phyloP scores from a whole-genome alignment of 2,113 vertebrate genomes.

The Megaceryle maxima region DNA sequence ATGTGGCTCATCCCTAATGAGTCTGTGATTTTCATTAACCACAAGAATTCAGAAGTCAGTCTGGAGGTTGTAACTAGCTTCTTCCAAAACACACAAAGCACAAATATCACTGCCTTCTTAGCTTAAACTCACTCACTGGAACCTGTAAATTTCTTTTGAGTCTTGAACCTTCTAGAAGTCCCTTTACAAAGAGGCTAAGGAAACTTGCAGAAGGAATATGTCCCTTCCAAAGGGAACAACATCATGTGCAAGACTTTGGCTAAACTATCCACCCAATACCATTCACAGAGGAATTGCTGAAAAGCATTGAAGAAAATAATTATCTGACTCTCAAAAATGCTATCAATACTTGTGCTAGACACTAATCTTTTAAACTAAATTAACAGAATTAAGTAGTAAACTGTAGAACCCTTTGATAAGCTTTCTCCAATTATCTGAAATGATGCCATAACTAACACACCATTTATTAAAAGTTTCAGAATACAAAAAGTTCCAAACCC shows the following conservation, averaged over 20 bases:
- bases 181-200: background rate
- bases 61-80: background rate
- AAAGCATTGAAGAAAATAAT: background rate
- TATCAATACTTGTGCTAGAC: background rate
- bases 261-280: background rate
- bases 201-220: background rate
- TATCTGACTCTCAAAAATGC: background rate
- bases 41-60: background rate
- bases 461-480: background rate
- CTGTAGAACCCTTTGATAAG: background rate
- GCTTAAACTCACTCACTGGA: background rate
- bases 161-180: background rate
- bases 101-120: background rate
- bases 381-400: background rate
- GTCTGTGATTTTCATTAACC: background rate
- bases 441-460: background rate
- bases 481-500: background rate
- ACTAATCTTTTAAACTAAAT: background rate
- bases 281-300: background rate
- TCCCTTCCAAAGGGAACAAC: background rate
- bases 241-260: rapidly evolving
- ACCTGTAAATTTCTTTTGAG: background rate
- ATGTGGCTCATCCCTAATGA: rapidly evolving
- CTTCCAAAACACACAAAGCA: background rate
- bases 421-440: background rate